Evolutionary conservation across 2,797 vertebrate species (phyloP), one percentile per base, ranked within the genome.

Genomic region (Mustela erminea): DNA sequence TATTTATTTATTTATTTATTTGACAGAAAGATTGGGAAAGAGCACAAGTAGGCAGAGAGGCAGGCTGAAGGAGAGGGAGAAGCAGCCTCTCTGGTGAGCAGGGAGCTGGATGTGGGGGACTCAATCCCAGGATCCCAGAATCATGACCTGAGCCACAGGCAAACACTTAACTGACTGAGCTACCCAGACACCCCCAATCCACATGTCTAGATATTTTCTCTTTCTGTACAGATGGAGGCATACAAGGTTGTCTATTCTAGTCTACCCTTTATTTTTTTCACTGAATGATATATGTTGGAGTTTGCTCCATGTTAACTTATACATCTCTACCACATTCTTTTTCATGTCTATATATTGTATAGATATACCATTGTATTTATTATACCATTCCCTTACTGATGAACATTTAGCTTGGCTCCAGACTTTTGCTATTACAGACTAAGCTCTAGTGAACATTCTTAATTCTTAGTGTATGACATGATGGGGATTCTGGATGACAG

Each of bases 401-500:
- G 62, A 72, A 81, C 17, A 56, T 81, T 80, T 81, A 75, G 17
- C 12, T 75, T 84, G 41, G 32, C 43, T 92, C 66, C 56, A 92
- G 54, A 72, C 21, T 46, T 94, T 77, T 84, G 13, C 35, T 78
- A 17, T 68, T 93, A 46, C 29, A 90, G 56, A 78, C 29, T 84
- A 85, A 80, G 38, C 60, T 90, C 49, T 41, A 85, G 60, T 90
- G 49, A 90, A 60, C 49, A 49, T 78, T 85, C 62, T 95, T 95
- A 68, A 75, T 68, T 84, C 38, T 94, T 94, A 88, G 35, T 89
- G 41, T 62, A 25, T 90, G 38, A 43, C 58, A 38, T 90, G 38
- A 58, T 56, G 7, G 83, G 17, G 60, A 68, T 90, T 90, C 60
- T 78, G 13, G 80, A 77, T 56, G 46, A 84, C 29, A 56, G 70